These are phyloP conservation scores for Mesocricetus auratus DNA, from an alignment of 2,113 vertebrate species.

Conservation along the genomic window DNA sequence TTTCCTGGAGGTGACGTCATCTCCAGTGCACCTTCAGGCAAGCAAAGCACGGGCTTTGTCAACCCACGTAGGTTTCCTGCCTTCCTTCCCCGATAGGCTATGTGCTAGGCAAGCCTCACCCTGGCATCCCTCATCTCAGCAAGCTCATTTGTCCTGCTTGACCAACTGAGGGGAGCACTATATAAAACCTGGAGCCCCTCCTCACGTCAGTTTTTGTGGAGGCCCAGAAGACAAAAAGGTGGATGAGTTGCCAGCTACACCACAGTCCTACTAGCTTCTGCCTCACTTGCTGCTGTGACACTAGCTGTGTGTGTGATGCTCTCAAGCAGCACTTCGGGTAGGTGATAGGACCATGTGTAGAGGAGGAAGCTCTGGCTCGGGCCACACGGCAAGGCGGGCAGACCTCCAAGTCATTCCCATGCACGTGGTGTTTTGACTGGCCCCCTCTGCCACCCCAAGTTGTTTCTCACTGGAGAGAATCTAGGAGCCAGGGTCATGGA, in stretches of 20 bases:
- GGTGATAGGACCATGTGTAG: rapidly evolving
- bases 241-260: rapidly evolving
- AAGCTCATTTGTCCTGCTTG: background rate
- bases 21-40: rapidly evolving
- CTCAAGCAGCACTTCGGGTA: rapidly evolving
- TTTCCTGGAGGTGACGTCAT: rapidly evolving
- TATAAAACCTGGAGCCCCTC: rapidly evolving
- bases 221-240: no score
- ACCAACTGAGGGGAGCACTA: rapidly evolving
- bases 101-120: background rate
- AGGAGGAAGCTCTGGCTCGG: background rate
- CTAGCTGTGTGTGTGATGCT: rapidly evolving
- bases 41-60: background rate
- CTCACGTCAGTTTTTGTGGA: background rate
- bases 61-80: rapidly evolving
- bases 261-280: rapidly evolving
- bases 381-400: background rate
- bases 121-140: background rate
- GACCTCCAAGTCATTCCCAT: rapidly evolving
- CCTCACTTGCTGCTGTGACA: rapidly evolving
- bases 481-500: background rate
- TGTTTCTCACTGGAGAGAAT: rapidly evolving
- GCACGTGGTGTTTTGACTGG: rapidly evolving
- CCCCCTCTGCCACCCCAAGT: background rate
- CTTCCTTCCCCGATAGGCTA: background rate